Base-by-base conservation (phyloP, 92 coral and sea anemone genomes). In the Blastomussa wellsi region DNA sequence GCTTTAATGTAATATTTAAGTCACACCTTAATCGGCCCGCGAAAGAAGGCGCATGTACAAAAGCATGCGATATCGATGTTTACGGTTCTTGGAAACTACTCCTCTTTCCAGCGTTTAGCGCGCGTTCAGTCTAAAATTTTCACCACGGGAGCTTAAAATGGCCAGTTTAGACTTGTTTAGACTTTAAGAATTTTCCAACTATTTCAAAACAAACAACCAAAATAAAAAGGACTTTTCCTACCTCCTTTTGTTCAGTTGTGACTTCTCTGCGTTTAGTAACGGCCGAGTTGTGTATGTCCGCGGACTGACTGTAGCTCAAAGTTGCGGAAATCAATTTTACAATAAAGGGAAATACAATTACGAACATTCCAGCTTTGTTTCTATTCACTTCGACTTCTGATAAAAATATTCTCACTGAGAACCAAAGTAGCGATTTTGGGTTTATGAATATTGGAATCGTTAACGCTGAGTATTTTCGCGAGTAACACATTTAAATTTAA, bases 51-150 rank as follows among this genome's bases (percentile, higher is more conserved):
- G 35, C 17, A 8, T 62, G 35, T 35, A 52, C 49, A 8, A 10
- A 44, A 6, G 12, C 7, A 39, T 39, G 44, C 7, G n/a, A n/a
- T n/a, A n/a, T n/a, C n/a, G n/a, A 39, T 8, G 5, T 0, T 6
- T 41, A 79, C 73, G 83, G 72, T 39, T 79, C 72, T 62, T 39
- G 83, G 55, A n/a, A 64, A 28, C 11, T 12, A n/a, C 29, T n/a
- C 37, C 5, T 62, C 65, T 24, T 57, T n/a, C n/a, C n/a, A 57
- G 29, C 65, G n/a, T 57, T 33, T 15, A 76, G 26, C 28, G n/a
- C n/a, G n/a, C n/a, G 38, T 62, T 28, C 37, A 8, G 72, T 17
- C 37, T 79, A 39, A 35, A 68, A 62, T 28, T 62, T 65, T 41
- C 24, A n/a, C 35, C 83, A 11, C 22, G 19, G 47, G 33, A 16